Percentiles rank a stretch among this genome's conserved stretches.
These are phyloP conservation scores for Progne subis DNA, from an alignment of 2,113 vertebrate genomes.

Conservation along the genomic window DNA sequence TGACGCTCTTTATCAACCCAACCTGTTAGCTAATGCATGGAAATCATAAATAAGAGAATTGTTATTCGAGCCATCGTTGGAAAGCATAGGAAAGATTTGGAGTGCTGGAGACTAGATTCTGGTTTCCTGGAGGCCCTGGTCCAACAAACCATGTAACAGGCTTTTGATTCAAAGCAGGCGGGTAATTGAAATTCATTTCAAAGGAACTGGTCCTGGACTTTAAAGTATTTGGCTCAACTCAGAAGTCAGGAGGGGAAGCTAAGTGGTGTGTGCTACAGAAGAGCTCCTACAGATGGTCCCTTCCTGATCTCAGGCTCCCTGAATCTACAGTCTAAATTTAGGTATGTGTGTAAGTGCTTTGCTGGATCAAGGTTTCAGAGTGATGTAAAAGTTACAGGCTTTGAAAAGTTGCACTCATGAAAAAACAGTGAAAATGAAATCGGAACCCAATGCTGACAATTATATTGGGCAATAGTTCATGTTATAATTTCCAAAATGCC, in stretches of 20 bases:
- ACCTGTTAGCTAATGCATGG: not conserved
- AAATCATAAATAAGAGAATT: not conserved
- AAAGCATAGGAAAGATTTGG: conserved; percentile 11
- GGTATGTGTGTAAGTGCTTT: conserved; percentile 21
- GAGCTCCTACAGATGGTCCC: conserved; percentile 44
- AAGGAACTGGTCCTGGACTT: conserved; percentile 47
- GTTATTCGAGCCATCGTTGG: not conserved
- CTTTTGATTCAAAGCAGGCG: conserved; percentile 61
- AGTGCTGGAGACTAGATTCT: conserved; percentile 4
- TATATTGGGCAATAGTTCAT: conserved; percentile 23
- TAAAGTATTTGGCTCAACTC: conserved; percentile 59
- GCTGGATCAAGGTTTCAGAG: conserved; percentile 38
- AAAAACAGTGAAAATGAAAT: conserved; percentile 46
- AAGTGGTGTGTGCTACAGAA: conserved; percentile 47
- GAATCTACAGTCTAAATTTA: conserved; percentile 59
- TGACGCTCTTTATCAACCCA: not conserved
- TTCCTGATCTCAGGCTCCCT: conserved; percentile 51
- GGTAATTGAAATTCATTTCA: conserved; percentile 62
- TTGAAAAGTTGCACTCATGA: conserved; percentile 36
- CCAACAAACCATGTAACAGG: conserved; percentile 43
- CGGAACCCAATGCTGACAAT: not conserved
- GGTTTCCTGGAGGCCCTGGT: conserved; percentile 45
- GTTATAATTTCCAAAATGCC: conserved; percentile 33
- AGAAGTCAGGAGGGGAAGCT: conserved; percentile 46
- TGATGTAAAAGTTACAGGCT: conserved; percentile 34